Base-by-base conservation (phyloP, 1,140 invertebrate genomes). In the Drosophila nikananu region DNA sequence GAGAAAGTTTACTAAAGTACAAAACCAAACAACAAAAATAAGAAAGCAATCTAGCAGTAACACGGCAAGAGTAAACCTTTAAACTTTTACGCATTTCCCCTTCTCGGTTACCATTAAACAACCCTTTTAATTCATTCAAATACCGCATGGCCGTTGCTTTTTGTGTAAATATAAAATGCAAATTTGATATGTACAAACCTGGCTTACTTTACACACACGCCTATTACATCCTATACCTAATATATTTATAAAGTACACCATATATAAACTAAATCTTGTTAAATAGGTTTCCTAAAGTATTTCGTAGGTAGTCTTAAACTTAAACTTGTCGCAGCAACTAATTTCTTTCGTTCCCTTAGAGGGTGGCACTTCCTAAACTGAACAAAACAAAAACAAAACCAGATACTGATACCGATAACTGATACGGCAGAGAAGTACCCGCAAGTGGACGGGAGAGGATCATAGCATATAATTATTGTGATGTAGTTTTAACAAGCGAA, bases 391-490 rank as follows among this genome's bases (percentile, higher is more conserved):
- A 63, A 60, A 51, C 19, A 67, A 41, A 48, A 51, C 35, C 49
- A 55, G 49, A 55, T 57, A 27, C 51, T 57, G 39, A 71, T 42
- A 62, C 72, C 39, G 51, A 44, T 72, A 51, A 61, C 49, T 44
- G 59, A 62, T 51, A 46, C 32, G 58, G 15, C 30, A 17, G 35
- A 42, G 55, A n/a, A 42, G 25, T 61, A 65, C 39, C 67, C 37
- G 23, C 39, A 23, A 27, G 58, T 60, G 35, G 67, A 65, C 44
- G 59, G 74, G 44, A 81, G 81, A 71, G 80, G 68, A 71, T 83
- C 72, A 55, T 92, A 92, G 91, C 83, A 92, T 92, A 80, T 92
- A 92, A 92, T 92, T 91, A 92, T 92, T 92, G 91, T 92, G 91
- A 92, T 92, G 91, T 92, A 92, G 91, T 91, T 91, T 89, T 82